These are phyloP conservation scores for Anguilla pacifica DNA, from an alignment of 2,797 vertebrate species.

Conservation along the genomic window DNA sequence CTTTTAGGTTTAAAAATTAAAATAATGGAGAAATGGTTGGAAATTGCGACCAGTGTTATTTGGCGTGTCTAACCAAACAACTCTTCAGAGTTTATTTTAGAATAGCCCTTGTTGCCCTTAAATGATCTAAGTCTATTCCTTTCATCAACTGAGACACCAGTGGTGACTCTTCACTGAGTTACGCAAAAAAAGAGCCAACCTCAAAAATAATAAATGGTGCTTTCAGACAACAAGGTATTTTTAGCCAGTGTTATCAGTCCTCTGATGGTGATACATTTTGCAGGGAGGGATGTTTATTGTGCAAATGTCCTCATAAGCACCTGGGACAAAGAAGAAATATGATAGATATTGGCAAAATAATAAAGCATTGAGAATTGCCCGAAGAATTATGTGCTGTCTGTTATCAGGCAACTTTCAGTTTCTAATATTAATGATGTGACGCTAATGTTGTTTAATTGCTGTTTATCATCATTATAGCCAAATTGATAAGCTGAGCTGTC, in stretches of 20 bases:
- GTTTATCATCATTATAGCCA: neutral
- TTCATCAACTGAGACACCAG: neutral
- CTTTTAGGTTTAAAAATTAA: neutral
- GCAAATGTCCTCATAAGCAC: conserved; percentile 22
- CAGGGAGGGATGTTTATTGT: conserved; percentile 15
- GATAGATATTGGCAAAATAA: conserved; percentile 5
- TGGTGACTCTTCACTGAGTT: conserved; percentile 1
- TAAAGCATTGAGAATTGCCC: neutral
- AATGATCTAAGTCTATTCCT: neutral
- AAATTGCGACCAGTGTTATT: neutral
- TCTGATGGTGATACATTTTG: conserved; percentile 30
- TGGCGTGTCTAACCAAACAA: neutral
- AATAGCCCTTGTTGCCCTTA: neutral
- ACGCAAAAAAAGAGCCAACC: neutral
- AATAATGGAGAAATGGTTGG: neutral
- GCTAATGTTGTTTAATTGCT: neutral
- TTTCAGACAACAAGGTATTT: conserved; percentile 27
- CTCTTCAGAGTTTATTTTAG: neutral
- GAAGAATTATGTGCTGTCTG: neutral
- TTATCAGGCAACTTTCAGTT: neutral
- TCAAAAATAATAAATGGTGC: conserved; percentile 16
- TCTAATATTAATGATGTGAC: neutral
- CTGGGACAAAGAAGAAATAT: conserved; percentile 19
- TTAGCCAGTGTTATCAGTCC: conserved; percentile 35
- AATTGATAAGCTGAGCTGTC: neutral